phyloP scores from a whole-genome alignment of 2,797 vertebrate species.

The Leptodactylus fallax region DNA sequence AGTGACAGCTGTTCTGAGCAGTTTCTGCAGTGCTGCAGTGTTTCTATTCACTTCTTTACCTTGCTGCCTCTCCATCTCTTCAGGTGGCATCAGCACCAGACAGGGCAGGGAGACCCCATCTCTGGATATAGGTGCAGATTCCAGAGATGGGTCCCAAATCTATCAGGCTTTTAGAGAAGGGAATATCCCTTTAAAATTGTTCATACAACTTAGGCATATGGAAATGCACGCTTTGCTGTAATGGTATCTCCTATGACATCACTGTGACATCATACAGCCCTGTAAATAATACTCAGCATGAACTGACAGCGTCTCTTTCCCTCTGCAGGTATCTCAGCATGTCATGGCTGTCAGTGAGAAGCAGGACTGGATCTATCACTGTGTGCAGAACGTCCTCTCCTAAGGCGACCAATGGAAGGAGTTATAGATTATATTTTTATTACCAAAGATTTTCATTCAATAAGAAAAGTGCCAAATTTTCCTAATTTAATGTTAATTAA shows the following conservation, averaged over 20 bases:
- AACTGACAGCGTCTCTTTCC: slow-evolving; percentile 24
- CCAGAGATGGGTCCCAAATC: too few relatives aligned
- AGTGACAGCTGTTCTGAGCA: too few relatives aligned
- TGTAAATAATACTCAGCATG: neutral
- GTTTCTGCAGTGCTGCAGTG: too few relatives aligned
- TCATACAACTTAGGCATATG: neutral
- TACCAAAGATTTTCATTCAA: neutral
- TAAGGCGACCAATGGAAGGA: neutral
- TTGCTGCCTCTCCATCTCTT: too few relatives aligned
- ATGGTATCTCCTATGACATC: neutral
- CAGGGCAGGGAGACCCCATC: too few relatives aligned
- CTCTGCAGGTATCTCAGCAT: slow-evolving; percentile 88
- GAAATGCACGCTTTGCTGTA: too few relatives aligned
- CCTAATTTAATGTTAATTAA: neutral
- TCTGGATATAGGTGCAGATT: too few relatives aligned
- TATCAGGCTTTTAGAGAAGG: too few relatives aligned
- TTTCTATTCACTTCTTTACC: too few relatives aligned
- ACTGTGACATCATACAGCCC: neutral
- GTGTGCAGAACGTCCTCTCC: slow-evolving; percentile 79
- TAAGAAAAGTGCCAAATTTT: slow-evolving; percentile 11
- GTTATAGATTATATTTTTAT: neutral
- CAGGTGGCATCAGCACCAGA: too few relatives aligned
- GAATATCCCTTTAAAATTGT: too few relatives aligned
- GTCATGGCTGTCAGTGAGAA: slow-evolving; percentile 84
- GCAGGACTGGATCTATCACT: slow-evolving; percentile 88